Evolutionary conservation across 2,888 invertebrate genomes (phyloP).

Genomic region (Notodonta dromedarius): DNA sequence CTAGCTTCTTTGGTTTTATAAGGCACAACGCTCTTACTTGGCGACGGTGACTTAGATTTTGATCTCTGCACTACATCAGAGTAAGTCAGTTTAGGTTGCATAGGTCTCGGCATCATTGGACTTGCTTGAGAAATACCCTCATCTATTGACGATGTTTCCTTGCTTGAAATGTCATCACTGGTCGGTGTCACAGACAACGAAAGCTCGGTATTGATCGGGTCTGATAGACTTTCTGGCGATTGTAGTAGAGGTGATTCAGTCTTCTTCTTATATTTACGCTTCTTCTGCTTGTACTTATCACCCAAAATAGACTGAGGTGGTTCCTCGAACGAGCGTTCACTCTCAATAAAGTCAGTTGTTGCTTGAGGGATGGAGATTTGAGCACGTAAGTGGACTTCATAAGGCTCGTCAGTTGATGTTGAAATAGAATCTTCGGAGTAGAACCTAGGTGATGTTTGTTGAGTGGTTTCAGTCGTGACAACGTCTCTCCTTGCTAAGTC

Average conservation of each 20-base stretch:
- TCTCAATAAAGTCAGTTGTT: constrained; percentile 69
- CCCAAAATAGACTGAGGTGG: constrained; percentile 56
- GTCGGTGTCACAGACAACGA: constrained; percentile 74
- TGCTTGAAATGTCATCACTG: constrained; percentile 72
- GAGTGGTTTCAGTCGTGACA: constrained; percentile 53
- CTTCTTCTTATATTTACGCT: constrained; percentile 71
- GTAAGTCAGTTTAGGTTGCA: constrained; percentile 65
- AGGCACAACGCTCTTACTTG: constrained; percentile 60
- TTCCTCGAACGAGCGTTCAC: constrained; percentile 64
- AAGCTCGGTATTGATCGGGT: constrained; percentile 78
- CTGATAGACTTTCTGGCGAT: constrained; percentile 78
- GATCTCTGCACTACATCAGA: constrained; percentile 80
- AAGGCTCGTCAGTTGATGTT: constrained; percentile 82
- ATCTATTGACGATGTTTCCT: constrained; percentile 73
- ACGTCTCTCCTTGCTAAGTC: constrained; percentile 47
- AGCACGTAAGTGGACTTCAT: constrained; percentile 85
- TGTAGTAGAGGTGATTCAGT: constrained; percentile 62
- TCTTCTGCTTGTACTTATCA: constrained; percentile 71
- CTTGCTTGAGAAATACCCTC: constrained; percentile 76
- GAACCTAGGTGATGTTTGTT: constrained; percentile 82
- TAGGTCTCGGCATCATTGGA: constrained; percentile 48
- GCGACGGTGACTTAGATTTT: constrained; percentile 79
- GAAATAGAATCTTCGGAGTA: constrained; percentile 79
- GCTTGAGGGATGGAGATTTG: constrained; percentile 82
- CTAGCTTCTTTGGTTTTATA: constrained; percentile 66